Conservation (phyloP, 2,797 vertebrate species). For the Carcharodon carcharias region DNA sequence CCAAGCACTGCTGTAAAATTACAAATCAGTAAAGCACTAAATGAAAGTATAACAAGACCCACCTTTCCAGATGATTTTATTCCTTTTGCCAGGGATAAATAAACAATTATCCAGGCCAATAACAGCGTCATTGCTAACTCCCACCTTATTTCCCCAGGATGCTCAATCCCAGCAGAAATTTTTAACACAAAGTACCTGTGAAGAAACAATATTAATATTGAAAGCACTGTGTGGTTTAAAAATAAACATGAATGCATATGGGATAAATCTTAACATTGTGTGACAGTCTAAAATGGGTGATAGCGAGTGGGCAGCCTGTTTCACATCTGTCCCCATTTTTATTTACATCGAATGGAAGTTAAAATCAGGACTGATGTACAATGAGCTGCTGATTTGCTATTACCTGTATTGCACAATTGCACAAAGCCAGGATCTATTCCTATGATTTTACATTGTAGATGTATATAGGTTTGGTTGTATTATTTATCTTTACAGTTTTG, state of each 20-base stretch:
- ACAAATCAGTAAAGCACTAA: background rate
- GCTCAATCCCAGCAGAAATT: conserved; percentile 96
- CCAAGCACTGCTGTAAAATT: background rate
- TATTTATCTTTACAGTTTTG: background rate
- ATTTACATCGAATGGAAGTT: background rate
- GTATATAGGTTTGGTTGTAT: background rate
- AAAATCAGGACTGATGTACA: background rate
- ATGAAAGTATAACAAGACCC: conserved; percentile 47
- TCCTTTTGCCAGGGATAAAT: conserved; percentile 90
- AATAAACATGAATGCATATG: background rate
- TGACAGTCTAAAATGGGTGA: background rate
- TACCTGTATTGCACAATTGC: background rate
- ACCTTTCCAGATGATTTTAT: conserved; percentile 99
- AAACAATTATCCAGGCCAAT: conserved; percentile 92
- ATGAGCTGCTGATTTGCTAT: background rate
- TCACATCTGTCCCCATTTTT: background rate
- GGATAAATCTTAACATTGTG: background rate
- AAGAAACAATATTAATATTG: background rate
- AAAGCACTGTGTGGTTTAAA: too few relatives aligned
- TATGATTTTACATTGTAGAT: background rate
- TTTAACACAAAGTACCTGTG: conserved; percentile 93
- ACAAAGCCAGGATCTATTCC: background rate
- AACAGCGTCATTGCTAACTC: conserved; percentile 80
- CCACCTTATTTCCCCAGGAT: conserved; percentile 90
- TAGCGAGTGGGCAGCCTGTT: background rate